Evolutionary conservation across 1,140 invertebrate genomes (phyloP).

Genomic region (Caenorhabditis briggsae): DNA sequence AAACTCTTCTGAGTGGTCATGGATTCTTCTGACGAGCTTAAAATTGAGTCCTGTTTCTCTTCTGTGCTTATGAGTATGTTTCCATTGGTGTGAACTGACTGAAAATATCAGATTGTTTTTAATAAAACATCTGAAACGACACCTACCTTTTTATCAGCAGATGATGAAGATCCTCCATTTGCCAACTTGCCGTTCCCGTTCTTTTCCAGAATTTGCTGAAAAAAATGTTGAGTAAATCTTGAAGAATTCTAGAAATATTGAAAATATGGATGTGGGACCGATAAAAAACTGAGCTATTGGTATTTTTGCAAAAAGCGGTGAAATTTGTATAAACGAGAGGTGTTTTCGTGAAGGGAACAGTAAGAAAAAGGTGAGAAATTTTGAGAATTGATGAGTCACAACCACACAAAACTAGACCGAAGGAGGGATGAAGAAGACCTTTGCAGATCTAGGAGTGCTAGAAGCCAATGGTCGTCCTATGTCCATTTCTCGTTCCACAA

Average conservation of each 20-base stretch:
- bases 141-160: not conserved
- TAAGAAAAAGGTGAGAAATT: not conserved
- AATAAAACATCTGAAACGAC: not conserved
- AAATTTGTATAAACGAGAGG: not conserved
- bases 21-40: not conserved
- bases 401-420: constrained; percentile 24
- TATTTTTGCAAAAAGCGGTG: no score
- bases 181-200: not conserved
- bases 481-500: not conserved
- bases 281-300: no score
- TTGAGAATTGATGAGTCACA: not conserved
- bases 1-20: constrained; percentile 12
- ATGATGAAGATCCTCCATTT: not conserved
- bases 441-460: constrained; percentile 36
- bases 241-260: no score
- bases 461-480: constrained; percentile 19
- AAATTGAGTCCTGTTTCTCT: constrained; percentile 22
- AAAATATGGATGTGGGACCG: no score
- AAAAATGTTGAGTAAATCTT: not conserved
- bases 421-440: constrained; percentile 8
- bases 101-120: constrained; percentile 32
- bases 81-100: constrained; percentile 22
- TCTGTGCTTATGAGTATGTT: constrained; percentile 46
- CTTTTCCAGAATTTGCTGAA: constrained; percentile 20
- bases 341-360: not conserved